Percentiles rank a stretch among this genome's conserved stretches.
Conservation (phyloP, 2,797 vertebrate genomes). For the Pangasius macronema region DNA sequence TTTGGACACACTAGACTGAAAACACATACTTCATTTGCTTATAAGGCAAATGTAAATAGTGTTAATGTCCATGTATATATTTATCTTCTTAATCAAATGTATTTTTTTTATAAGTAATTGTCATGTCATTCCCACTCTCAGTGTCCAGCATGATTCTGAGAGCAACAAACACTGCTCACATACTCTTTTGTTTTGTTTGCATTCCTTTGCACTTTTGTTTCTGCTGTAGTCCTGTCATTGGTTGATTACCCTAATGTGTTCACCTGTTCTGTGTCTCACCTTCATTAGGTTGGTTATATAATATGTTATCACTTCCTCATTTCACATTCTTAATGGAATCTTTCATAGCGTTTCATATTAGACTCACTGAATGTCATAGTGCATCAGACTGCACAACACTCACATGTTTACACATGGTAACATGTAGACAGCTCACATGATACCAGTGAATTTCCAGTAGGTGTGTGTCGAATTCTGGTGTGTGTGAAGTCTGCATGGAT, state of each 20-base stretch:
- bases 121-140: no score
- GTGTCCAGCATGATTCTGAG: not conserved
- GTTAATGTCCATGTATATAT: not conserved
- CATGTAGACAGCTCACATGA: not conserved
- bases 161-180: not conserved
- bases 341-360: slow-evolving; percentile 8
- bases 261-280: not conserved
- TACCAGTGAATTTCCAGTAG: not conserved
- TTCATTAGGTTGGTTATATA: not conserved
- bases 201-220: not conserved
- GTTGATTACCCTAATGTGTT: not conserved
- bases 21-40: not conserved
- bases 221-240: not conserved
- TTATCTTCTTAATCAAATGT: not conserved
- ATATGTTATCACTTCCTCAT: not conserved
- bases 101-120: not conserved
- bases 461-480: slow-evolving; percentile 29
- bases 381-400: not conserved
- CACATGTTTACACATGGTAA: not conserved
- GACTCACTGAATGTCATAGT: not conserved
- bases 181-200: not conserved
- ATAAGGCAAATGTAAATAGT: not conserved
- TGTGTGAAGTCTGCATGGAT: slow-evolving; percentile 28
- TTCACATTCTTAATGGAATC: not conserved
- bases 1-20: not conserved